Base-by-base conservation (phyloP, 2,113 vertebrate genomes). In the Monarcha castaneiventris region DNA sequence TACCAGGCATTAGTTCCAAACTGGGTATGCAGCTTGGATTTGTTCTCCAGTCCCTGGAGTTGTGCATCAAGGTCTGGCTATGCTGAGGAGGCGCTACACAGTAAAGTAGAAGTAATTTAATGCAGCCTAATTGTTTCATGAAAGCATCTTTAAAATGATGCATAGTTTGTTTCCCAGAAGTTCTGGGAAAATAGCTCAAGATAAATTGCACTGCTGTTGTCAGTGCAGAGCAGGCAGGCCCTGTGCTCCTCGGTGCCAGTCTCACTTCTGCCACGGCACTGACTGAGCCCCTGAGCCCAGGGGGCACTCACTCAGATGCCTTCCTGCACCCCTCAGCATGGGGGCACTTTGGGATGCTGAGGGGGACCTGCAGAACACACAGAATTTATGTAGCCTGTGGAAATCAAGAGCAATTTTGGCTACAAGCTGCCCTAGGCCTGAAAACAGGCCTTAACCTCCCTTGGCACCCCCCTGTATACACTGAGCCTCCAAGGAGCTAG, bases 221-320 rank as follows among this genome's bases (percentile, higher is more conserved):
- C 92, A 87, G 64, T 0, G 0, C 18, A 23, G 32, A 62, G 27
- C 76, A 87, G 76, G 51, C 80, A 41, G 48, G 29, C 29, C 32
- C 35, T 0, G 0, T 0, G 3, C 32, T 44, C 8, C 22, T 30
- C 25, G 8, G 23, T 21, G 39, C 55, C 81, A 44, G 52, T 14
- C 58, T 71, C 2, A 0, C 46, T 37, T 10, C 43, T 9, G 3
- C 25, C 35, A 11, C 1, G 1, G 13, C 48, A 32, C 43, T 3
- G 23, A 17, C 58, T 0, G 8, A 79, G 58, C 20, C 20, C 54
- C 33, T 0, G 0, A 73, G 59, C 80, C 41, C 8, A 0, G 0
- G 0, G 32, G 1, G 4, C 0, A 0, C 39, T 20, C 2, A 0
- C n/a, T 18, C 1, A 0, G 1, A 3, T 3, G 8, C 23, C 5